Evolutionary conservation across 2,113 vertebrate genomes (phyloP).

Genomic region (Synchiropus splendidus): DNA sequence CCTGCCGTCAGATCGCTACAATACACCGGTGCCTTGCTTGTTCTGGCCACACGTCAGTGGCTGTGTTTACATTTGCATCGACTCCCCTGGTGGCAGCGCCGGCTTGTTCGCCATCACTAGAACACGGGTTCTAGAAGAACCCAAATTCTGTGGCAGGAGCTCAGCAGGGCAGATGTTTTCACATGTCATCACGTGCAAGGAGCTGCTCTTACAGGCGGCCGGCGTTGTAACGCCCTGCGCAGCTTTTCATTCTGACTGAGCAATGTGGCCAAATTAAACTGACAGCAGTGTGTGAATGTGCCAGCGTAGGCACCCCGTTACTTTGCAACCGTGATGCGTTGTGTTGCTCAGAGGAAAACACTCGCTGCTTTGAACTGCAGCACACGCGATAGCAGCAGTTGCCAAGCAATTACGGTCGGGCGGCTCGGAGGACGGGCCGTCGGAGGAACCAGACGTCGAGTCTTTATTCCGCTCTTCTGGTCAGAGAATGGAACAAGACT

Average conservation of each 20-base stretch:
- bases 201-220: background rate
- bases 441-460: background rate
- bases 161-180: too few species aligned
- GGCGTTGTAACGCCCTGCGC: background rate
- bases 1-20: constrained; percentile 32
- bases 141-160: constrained; percentile 33
- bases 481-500: constrained; percentile 23
- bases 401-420: constrained; percentile 40
- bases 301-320: constrained; percentile 26
- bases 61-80: constrained; percentile 42
- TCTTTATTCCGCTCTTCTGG: background rate
- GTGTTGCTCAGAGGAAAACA: constrained; percentile 29
- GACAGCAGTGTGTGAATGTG: constrained; percentile 19
- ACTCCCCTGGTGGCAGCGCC: constrained; percentile 38
- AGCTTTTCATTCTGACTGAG: constrained; percentile 24
- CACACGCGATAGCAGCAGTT: constrained; percentile 26
- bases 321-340: constrained; percentile 29
- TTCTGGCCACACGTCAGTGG: constrained; percentile 16
- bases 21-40: constrained; percentile 22
- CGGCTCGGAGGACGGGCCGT: constrained; percentile 9
- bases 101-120: constrained; percentile 32
- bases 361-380: constrained; percentile 40
- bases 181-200: too few species aligned
- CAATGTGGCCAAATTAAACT: constrained; percentile 27
- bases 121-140: constrained; percentile 35